A percentile compares a stretch with the other conserved stretches of the same genome.
phyloP scores from a whole-genome alignment of 2,888 invertebrate species.

The Thalpophila matura region DNA sequence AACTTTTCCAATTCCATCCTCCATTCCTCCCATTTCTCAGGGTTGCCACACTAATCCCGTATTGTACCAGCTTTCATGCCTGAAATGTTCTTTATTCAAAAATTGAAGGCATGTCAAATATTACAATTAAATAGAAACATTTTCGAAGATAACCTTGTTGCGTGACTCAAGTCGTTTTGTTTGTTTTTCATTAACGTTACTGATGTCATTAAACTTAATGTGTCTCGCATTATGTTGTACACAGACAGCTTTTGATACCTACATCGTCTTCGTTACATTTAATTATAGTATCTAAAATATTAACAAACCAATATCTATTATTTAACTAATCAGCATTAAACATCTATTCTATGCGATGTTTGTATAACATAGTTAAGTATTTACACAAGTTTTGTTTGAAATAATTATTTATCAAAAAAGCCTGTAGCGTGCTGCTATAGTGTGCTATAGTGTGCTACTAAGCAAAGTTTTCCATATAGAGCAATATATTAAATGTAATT shows the following conservation, averaged over 20 bases:
- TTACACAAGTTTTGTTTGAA: too few relatives aligned
- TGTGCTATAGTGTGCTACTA: too few relatives aligned
- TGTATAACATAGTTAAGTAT: not conserved
- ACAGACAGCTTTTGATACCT: conserved; percentile 43
- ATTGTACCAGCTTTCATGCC: conserved; percentile 76
- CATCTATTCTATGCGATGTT: not conserved
- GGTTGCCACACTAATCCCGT: conserved; percentile 78
- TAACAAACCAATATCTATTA: not conserved
- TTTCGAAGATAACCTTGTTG: conserved; percentile 53
- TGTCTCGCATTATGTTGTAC: conserved; percentile 40
- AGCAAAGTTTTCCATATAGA: too few relatives aligned
- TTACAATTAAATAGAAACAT: conserved; percentile 67
- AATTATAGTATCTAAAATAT: conserved; percentile 32
- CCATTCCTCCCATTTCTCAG: conserved; percentile 75
- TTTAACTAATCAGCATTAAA: conserved; percentile 3
- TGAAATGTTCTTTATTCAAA: conserved; percentile 75
- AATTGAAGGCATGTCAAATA: conserved; percentile 71
- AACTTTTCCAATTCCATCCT: conserved; percentile 86
- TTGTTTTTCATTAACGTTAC: conserved; percentile 57
- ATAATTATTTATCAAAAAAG: too few relatives aligned
- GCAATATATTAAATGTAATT: too few relatives aligned
- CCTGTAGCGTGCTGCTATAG: too few relatives aligned
- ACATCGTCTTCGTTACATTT: conserved; percentile 31
- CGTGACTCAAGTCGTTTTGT: conserved; percentile 60
- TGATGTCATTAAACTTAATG: conserved; percentile 53